phyloP scores from a whole-genome alignment of 1,140 invertebrate species.

The Delia radicum region DNA sequence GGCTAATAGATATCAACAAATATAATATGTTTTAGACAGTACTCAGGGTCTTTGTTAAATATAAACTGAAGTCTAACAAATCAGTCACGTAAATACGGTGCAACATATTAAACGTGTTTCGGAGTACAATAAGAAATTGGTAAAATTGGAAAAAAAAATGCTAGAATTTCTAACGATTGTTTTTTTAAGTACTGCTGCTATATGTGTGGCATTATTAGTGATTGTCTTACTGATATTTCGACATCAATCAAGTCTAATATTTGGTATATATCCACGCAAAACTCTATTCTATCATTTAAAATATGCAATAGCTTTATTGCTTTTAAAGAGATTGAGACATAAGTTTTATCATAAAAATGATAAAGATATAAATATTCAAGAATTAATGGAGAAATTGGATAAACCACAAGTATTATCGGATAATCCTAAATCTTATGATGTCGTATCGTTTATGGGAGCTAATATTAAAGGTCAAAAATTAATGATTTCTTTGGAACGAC shows the following conservation, averaged over 20 bases:
- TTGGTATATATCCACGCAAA: conserved; percentile 48
- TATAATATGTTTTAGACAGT: no score
- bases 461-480: conserved; percentile 40
- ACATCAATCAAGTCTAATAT: conserved; percentile 41
- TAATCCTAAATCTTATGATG: conserved; percentile 49
- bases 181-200: no score
- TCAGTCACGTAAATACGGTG: no score
- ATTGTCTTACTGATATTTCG: conserved; percentile 34
- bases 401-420: conserved; percentile 36
- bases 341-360: conserved; percentile 42
- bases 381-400: conserved; percentile 39
- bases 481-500: conserved; percentile 42
- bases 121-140: no score
- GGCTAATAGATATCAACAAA: no score
- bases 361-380: conserved; percentile 30
- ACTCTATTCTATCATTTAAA: conserved; percentile 45
- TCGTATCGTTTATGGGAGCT: conserved; percentile 48
- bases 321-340: conserved; percentile 41
- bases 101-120: no score
- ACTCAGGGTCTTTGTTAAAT: no score
- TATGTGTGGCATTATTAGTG: no score
- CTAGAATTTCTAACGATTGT: no score
- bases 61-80: no score
- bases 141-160: neutral
- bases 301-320: conserved; percentile 38